Base-by-base conservation (phyloP, 2,113 vertebrate species). In the Pseudorhombus dupliciocellatus region DNA sequence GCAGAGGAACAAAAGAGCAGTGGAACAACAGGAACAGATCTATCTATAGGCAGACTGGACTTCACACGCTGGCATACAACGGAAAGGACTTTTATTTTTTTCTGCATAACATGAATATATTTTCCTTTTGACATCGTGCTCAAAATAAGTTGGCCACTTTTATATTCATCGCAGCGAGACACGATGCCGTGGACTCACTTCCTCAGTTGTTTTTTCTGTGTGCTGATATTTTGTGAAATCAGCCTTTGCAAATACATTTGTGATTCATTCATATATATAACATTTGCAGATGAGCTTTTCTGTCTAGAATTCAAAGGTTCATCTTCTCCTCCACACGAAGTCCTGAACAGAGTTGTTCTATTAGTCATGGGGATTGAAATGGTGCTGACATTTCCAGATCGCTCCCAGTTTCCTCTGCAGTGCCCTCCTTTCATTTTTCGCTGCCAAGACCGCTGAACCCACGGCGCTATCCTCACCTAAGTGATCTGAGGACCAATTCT, bases 401-500 rank as follows among this genome's bases (percentile, higher is more conserved):
- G 51, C 48, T 55, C n/a, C n/a, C 26, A 28, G 22, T 37, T 64
- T 87, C 64, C 73, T 75, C 56, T 48, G 37, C 62, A 75, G 71
- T 57, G 42, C 37, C 52, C 69, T 79, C 80, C 70, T 69, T 53
- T 70, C 62, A 53, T 73, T 22, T 76, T 66, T 46, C 42, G 73
- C 66, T 82, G 82, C 73, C 75, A 54, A 65, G 65, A 68, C 70
- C 44, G 69, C 61, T 81, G 66, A 77, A 87, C 77, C 81, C 67
- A 31, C 72, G 59, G 65, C 70, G 34, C 34, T 79, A 66, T 76
- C 64, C 63, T 65, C 81, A 66, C 58, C 15, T 28, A 81, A 78
- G 73, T 79, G 84, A 90, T 81, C 79, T 69, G 75, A 83, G 75
- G 76, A 85, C 77, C 75, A 80, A 78, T 34, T 73, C 84, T 90